phyloP scores from a whole-genome alignment of 2,888 invertebrate genomes.

The Prionchulus punctatus region DNA sequence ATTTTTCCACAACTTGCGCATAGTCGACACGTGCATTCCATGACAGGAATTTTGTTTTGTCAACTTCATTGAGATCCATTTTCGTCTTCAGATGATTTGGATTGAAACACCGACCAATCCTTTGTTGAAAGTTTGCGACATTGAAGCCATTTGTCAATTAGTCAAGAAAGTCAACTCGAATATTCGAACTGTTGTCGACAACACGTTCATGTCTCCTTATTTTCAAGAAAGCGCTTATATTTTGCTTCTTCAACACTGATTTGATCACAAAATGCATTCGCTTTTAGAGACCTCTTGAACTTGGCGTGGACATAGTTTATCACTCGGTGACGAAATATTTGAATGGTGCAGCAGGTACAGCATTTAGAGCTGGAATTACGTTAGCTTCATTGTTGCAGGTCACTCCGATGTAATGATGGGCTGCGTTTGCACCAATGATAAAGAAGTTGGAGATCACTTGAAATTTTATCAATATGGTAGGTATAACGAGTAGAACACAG shows the following conservation, averaged over 20 bases:
- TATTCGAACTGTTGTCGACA: constrained; percentile 57
- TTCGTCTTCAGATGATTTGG: constrained; percentile 60
- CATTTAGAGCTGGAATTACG: too few relatives aligned
- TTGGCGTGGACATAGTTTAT: constrained; percentile 75
- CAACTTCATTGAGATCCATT: too few relatives aligned
- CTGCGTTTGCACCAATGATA: constrained; percentile 55
- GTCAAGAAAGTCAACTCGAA: constrained; percentile 40
- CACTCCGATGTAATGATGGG: constrained; percentile 97
- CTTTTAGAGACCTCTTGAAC: constrained; percentile 58
- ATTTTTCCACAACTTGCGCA: too few relatives aligned
- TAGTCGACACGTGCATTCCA: too few relatives aligned
- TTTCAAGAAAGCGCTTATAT: constrained; percentile 54
- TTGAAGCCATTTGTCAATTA: constrained; percentile 43
- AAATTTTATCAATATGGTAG: constrained; percentile 43
- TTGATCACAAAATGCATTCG: too few relatives aligned
- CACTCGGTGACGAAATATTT: constrained; percentile 94
- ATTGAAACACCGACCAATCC: constrained; percentile 94
- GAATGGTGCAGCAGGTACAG: too few relatives aligned
- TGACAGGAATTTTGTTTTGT: too few relatives aligned
- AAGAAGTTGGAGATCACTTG: constrained; percentile 52
- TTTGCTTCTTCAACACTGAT: too few relatives aligned
- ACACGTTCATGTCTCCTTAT: constrained; percentile 78
- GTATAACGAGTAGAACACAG: too few relatives aligned
- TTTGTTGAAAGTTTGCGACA: constrained; percentile 68
- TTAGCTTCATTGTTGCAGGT: constrained; percentile 41